Conservation (phyloP, 2,113 vertebrate species). For the Gallinago jamesoni region DNA sequence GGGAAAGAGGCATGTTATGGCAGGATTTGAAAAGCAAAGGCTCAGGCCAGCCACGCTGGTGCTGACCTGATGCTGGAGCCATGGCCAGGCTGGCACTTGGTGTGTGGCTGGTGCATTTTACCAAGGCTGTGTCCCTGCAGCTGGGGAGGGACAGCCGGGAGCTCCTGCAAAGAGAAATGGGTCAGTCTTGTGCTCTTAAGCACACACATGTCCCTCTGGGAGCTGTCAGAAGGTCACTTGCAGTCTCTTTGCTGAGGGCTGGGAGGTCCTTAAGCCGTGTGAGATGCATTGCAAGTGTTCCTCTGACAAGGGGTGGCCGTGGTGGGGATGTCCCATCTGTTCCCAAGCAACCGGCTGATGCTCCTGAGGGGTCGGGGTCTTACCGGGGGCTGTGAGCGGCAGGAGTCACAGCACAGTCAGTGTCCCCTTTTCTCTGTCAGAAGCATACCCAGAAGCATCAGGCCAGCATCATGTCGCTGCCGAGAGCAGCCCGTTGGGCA, state of each 20-base stretch:
- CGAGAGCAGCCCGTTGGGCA: not conserved
- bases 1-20: not conserved
- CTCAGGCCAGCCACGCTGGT: fast-evolving
- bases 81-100: not conserved
- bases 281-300: not conserved
- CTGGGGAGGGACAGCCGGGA: not conserved
- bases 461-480: fast-evolving
- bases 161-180: not conserved
- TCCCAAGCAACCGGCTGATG: not conserved
- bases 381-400: not conserved
- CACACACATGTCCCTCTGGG: not conserved
- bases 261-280: not conserved
- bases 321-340: not conserved
- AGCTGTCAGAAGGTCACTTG: not conserved
- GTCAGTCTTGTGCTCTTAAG: not conserved
- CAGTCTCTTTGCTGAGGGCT: not conserved
- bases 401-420: not conserved
- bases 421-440: not conserved
- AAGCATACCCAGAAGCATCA: not conserved
- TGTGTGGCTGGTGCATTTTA: not conserved
- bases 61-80: not conserved
- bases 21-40: not conserved
- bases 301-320: not conserved
- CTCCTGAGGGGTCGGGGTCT: not conserved
- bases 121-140: not conserved